Percentiles rank a stretch among this genome's conserved stretches.
These are phyloP conservation scores for Orchesella cincta DNA, from an alignment of 1,140 invertebrate genomes.

Conservation along the genomic window DNA sequence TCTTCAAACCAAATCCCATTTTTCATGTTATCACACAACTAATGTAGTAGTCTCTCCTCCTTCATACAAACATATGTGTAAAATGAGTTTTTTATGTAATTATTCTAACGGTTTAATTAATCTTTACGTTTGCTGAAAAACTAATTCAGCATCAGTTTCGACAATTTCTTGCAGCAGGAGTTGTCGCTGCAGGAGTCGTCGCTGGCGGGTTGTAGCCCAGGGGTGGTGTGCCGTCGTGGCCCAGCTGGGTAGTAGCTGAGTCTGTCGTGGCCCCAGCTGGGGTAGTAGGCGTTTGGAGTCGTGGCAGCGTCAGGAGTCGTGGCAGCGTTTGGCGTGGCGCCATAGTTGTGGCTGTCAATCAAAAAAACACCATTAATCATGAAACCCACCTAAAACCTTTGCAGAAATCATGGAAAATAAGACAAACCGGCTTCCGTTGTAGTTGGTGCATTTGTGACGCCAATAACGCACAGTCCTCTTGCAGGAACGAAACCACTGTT, in stretches of 20 bases:
- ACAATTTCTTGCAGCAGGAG: neutral
- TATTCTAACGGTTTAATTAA: too few species aligned
- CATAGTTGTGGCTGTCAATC: neutral
- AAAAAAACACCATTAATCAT: neutral
- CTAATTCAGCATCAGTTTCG: constrained; percentile 1
- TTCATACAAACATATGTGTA: too few species aligned
- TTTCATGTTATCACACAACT: neutral
- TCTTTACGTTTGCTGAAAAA: too few species aligned
- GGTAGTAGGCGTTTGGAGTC: neutral
- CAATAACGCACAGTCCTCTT: neutral
- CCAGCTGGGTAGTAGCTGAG: neutral
- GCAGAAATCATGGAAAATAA: too few species aligned
- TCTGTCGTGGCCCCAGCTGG: neutral
- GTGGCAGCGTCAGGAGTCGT: neutral
- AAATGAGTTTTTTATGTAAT: too few species aligned
- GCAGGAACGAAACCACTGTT: neutral
- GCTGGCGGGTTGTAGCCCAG: neutral
- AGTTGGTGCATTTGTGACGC: neutral
- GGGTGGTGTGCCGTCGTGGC: neutral
- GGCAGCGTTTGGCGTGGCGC: neutral
- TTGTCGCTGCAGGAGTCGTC: neutral
- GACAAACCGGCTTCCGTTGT: neutral
- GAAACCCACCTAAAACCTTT: too few species aligned
- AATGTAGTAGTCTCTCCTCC: too few species aligned
- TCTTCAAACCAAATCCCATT: neutral